phyloP scores from a whole-genome alignment of 2,888 invertebrate species.

The Entomobrya proxima region DNA sequence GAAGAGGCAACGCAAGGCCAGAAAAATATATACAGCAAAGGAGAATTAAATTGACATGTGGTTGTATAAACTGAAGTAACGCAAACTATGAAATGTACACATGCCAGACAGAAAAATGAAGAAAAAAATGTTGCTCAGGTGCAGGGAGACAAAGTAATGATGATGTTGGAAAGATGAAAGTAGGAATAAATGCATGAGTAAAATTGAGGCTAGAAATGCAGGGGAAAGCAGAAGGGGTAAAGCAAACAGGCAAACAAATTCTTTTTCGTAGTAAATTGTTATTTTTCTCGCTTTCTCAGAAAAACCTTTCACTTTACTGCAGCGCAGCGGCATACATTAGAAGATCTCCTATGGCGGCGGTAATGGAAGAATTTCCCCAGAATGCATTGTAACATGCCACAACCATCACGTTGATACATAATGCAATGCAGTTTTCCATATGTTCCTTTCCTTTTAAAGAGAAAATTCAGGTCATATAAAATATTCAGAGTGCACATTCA shows the following conservation, averaged over 20 bases:
- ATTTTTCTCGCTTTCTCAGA: background rate
- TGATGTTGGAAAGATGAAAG: background rate
- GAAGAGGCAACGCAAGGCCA: background rate
- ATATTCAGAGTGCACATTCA: too few species aligned
- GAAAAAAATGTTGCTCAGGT: background rate
- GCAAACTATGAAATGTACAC: background rate
- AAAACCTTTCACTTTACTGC: constrained; percentile 1
- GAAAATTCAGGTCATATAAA: constrained; percentile 8
- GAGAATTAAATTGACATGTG: constrained; percentile 44
- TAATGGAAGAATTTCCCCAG: background rate
- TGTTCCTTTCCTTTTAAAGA: background rate
- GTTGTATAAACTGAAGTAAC: constrained; percentile 1
- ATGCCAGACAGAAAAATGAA: background rate
- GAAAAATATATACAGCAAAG: background rate
- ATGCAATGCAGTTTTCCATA: background rate
- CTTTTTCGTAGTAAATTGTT: background rate
- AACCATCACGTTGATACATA: background rate
- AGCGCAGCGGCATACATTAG: background rate
- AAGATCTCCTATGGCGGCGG: background rate
- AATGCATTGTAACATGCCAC: background rate
- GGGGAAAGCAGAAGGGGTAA: background rate
- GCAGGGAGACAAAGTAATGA: background rate
- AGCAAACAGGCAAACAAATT: background rate
- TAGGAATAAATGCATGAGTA: constrained; percentile 16
- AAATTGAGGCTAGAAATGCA: background rate